Evolutionary conservation across 92 coral and sea anemone species (phyloP).

Genomic region (Siderastrea siderea): DNA sequence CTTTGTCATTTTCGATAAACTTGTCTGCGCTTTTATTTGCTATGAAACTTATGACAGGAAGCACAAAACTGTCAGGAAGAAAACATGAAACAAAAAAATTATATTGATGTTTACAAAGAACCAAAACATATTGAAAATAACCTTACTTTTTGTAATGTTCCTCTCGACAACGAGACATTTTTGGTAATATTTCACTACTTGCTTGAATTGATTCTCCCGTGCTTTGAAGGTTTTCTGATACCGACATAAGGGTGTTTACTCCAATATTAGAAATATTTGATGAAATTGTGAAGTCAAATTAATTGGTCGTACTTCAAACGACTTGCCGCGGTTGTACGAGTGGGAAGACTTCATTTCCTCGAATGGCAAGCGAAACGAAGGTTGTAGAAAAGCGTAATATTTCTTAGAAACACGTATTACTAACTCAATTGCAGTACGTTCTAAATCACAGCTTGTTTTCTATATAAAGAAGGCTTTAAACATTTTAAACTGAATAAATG

Average conservation of each 20-base stretch:
- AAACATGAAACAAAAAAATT: background rate
- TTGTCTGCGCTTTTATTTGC: conserved; percentile 14
- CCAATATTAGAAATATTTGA: conserved; percentile 18
- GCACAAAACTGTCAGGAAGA: background rate
- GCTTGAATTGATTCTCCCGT: background rate
- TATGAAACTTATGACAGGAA: conserved; percentile 18
- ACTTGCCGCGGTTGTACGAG: background rate
- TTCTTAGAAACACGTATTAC: background rate
- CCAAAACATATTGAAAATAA: background rate
- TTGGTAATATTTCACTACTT: background rate
- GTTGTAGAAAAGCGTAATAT: background rate
- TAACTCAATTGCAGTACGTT: background rate
- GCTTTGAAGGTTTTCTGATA: background rate
- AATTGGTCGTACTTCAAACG: conserved; percentile 17
- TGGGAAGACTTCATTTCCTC: conserved; percentile 6
- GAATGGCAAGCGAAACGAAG: background rate
- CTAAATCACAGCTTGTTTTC: background rate
- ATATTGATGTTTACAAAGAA: background rate
- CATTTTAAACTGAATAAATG: background rate
- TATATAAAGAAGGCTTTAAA: background rate
- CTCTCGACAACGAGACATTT: background rate
- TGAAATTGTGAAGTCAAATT: conserved; percentile 32
- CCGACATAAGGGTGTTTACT: background rate
- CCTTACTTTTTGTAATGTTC: background rate
- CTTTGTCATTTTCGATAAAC: conserved; percentile 6